Evolutionary conservation across 2,888 invertebrate genomes (phyloP), one percentile per base, ranked within the genome.

Genomic region (Thereva nobilitata): DNA sequence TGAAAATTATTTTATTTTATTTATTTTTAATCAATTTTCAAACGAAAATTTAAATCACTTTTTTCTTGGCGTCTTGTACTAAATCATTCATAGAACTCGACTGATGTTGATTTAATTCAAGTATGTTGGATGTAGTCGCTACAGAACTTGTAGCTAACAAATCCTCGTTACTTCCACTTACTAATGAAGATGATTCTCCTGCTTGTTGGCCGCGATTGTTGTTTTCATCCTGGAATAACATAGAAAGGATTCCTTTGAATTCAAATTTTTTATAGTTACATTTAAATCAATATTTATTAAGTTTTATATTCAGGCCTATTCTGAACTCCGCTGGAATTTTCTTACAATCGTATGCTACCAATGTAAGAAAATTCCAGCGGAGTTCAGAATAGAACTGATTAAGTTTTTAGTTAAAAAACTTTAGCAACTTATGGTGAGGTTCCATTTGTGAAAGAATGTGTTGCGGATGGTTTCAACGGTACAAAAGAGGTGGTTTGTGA

Each of bases 151-250:
- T 56, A n/a, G 66, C 56, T 47, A 68, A 64, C 45, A 68, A 38
- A 53, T 70, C 68, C 23, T 70, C 68, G 10, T 68, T 41, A 47
- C 66, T 67, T 23, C 47, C 56, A n/a, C 63, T 45, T 7, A 50
- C 10, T 5, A 40, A 41, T 4, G 66, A 42, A 42, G 69, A 55
- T 9, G 53, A 67, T 66, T 68, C 63, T 45, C 66, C 72, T 35
- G 68, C 70, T n/a, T 72, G 70, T 9, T 70, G 74, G 67, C 78
- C 79, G 12, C 77, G 77, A 69, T 79, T 79, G 54, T 79, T 79
- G 67, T 79, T 79, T 68, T 79, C 79, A 67, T 79, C 79, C 74
- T 79, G 47, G 42, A 52, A 63, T 8, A 42, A 50, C 40, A 34
- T 45, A 23, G 8, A 34, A 7, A 50, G 35, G n/a, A n/a, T n/a